Percentiles rank a stretch among this genome's conserved stretches.
These are phyloP conservation scores for Muntiacus reevesi DNA, from an alignment of 2,113 vertebrate species.

Conservation along the genomic window DNA sequence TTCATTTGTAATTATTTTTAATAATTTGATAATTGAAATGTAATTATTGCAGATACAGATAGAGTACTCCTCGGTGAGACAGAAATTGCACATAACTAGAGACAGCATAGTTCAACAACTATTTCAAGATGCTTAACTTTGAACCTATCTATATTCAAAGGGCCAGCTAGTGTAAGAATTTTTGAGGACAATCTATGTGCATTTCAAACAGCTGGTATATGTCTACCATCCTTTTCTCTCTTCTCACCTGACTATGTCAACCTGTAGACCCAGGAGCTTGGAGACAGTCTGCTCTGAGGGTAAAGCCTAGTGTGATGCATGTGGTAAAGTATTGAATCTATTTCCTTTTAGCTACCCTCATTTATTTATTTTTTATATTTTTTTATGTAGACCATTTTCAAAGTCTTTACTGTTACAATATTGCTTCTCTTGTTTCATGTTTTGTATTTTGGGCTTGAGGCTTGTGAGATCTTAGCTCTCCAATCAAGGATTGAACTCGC, in stretches of 20 bases:
- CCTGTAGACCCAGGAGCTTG: not conserved
- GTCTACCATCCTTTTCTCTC: not conserved
- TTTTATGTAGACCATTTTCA: not conserved
- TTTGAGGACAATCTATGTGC: not conserved
- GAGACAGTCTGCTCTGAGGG: not conserved
- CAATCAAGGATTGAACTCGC: not conserved
- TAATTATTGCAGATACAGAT: not conserved
- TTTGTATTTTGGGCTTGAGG: not conserved
- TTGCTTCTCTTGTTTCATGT: not conserved
- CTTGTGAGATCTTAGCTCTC: not conserved
- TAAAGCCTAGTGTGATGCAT: not conserved
- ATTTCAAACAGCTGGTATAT: not conserved
- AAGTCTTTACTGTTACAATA: not conserved
- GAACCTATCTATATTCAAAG: not conserved
- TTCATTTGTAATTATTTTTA: not conserved
- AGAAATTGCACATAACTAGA: not conserved
- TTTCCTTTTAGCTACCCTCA: not conserved
- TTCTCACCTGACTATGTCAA: not conserved
- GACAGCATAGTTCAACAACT: not conserved
- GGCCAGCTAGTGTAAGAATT: not conserved
- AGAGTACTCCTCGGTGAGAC: not conserved
- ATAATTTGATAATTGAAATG: not conserved
- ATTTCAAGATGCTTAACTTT: not conserved
- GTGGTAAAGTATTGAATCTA: not conserved
- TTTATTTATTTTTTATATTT: not conserved